A percentile compares a stretch with the other conserved stretches of the same genome.
Evolutionary conservation across 2,888 invertebrate genomes (phyloP).

Genomic region (Diaperis boleti): DNA sequence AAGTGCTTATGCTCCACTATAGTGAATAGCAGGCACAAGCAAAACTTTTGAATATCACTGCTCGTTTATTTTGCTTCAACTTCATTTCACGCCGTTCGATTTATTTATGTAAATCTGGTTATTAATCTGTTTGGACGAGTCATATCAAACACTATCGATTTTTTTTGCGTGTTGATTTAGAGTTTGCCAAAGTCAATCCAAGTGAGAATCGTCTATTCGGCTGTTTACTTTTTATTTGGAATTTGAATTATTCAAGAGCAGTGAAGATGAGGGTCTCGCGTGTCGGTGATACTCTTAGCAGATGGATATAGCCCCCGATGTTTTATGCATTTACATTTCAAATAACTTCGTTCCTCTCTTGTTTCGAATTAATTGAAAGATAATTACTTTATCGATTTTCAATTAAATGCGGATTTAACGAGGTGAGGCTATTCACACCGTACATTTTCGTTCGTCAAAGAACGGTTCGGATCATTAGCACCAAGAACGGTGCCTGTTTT

Average conservation of each 20-base stretch:
- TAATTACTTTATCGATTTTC: constrained; percentile 33
- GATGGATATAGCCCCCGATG: constrained; percentile 41
- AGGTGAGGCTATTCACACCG: neutral
- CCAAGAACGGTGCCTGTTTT: neutral
- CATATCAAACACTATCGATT: constrained; percentile 26
- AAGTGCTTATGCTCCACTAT: no score
- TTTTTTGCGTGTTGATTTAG: constrained; percentile 33
- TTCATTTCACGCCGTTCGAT: neutral
- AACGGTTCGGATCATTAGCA: neutral
- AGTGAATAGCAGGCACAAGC: no score
- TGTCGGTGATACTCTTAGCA: constrained; percentile 45
- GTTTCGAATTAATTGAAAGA: constrained; percentile 36
- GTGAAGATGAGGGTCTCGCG: constrained; percentile 45
- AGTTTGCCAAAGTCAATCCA: constrained; percentile 41
- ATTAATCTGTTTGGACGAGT: constrained; percentile 27
- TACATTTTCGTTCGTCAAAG: neutral
- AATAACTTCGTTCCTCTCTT: constrained; percentile 35
- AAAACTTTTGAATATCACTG: no score
- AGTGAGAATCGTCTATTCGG: constrained; percentile 44
- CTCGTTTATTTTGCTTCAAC: constrained; percentile 1
- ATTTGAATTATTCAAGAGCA: constrained; percentile 45
- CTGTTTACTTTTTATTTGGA: constrained; percentile 46
- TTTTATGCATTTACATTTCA: constrained; percentile 44
- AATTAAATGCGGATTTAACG: constrained; percentile 11
- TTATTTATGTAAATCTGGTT: constrained; percentile 31